Conservation (phyloP, 2,113 vertebrate genomes). For the Sorex araneus region DNA sequence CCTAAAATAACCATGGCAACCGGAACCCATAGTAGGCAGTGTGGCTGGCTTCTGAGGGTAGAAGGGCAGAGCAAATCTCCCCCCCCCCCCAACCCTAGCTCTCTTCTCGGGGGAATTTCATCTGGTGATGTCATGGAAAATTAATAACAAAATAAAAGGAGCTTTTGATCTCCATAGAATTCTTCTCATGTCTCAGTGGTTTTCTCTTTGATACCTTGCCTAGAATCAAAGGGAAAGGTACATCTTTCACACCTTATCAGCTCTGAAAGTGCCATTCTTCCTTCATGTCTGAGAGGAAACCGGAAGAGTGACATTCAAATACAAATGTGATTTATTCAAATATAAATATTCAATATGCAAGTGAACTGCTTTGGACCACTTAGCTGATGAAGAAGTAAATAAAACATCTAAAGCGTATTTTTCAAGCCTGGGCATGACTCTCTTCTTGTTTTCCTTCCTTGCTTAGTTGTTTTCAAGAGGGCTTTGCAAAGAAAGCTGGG, state of each 20-base stretch:
- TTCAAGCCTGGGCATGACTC: not conserved
- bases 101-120: not conserved
- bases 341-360: not conserved
- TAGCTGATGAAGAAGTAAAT: not conserved
- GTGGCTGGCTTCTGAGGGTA: not conserved
- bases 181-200: not conserved
- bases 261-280: not conserved
- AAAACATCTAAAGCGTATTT: not conserved
- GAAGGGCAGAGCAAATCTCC: not conserved
- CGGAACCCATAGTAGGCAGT: not conserved
- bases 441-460: not conserved
- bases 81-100: not conserved
- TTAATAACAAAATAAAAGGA: too few species aligned
- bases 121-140: not conserved
- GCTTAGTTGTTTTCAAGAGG: not conserved
- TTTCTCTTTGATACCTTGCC: not conserved
- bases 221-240: not conserved
- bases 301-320: not conserved
- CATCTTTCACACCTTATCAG: not conserved
- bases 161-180: not conserved
- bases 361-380: not conserved
- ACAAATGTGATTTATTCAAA: too few species aligned
- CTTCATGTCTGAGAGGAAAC: not conserved
- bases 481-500: not conserved
- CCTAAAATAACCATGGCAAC: slow-evolving; percentile 55